Conservation (phyloP, 2,888 invertebrate genomes). For the Amphipoea oculea region DNA sequence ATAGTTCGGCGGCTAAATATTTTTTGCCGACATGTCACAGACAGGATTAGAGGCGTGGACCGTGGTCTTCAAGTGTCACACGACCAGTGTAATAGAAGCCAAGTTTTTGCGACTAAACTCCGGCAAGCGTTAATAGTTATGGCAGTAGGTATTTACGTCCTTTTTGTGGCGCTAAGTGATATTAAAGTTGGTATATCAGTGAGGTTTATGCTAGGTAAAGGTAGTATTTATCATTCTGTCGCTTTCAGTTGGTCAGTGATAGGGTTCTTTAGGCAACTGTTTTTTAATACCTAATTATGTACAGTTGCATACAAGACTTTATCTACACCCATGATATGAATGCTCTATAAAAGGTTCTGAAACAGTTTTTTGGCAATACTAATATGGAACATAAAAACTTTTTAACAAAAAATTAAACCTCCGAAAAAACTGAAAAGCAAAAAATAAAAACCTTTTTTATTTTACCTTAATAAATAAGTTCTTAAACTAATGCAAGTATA, state of each 20-base stretch:
- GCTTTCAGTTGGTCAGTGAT: not conserved
- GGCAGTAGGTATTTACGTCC: slow-evolving; percentile 2
- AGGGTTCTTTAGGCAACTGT: not conserved
- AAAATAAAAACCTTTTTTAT: too few relatives aligned
- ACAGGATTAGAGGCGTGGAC: slow-evolving; percentile 66
- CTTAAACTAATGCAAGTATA: too few relatives aligned
- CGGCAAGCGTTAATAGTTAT: slow-evolving; percentile 19
- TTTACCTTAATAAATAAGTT: too few relatives aligned
- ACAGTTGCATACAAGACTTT: too few relatives aligned
- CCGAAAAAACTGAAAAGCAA: too few relatives aligned
- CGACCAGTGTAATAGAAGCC: slow-evolving; percentile 26
- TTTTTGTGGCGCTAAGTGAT: slow-evolving; percentile 48
- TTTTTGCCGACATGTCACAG: slow-evolving; percentile 69
- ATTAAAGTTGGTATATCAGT: slow-evolving; percentile 35
- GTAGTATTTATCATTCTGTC: slow-evolving; percentile 32
- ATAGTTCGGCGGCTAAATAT: slow-evolving; percentile 64
- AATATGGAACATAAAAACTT: too few relatives aligned
- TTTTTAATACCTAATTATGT: too few relatives aligned
- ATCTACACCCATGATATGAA: too few relatives aligned
- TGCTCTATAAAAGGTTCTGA: too few relatives aligned
- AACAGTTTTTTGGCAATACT: too few relatives aligned
- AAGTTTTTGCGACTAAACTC: slow-evolving; percentile 50
- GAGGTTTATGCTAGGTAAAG: slow-evolving; percentile 25
- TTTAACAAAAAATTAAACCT: too few relatives aligned
- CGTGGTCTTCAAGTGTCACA: slow-evolving; percentile 49